phyloP scores from a whole-genome alignment of 2,888 invertebrate genomes.

The Agrilus biguttatus region DNA sequence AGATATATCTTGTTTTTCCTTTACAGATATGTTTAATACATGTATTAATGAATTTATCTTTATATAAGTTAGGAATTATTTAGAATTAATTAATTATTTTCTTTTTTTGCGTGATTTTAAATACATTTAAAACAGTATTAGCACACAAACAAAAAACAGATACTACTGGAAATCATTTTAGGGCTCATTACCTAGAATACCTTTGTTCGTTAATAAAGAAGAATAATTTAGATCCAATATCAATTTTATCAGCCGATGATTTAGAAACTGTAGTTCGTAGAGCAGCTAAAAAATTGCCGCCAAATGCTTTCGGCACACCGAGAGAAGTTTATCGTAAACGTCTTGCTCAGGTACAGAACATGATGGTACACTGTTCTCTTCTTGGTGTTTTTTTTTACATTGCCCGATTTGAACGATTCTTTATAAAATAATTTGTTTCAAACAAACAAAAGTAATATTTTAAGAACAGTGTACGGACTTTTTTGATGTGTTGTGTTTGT shows the following conservation, averaged over 20 bases:
- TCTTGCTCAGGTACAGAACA: slow-evolving; percentile 43
- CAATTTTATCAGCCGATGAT: slow-evolving; percentile 63
- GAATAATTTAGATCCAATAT: slow-evolving; percentile 60
- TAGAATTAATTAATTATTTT: not conserved
- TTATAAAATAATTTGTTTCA: not conserved
- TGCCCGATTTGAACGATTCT: not conserved
- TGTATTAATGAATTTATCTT: too few species aligned
- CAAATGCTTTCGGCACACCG: slow-evolving; percentile 60
- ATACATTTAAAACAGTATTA: not conserved
- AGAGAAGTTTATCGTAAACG: slow-evolving; percentile 48
- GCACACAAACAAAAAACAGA: too few species aligned
- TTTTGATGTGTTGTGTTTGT: slow-evolving; percentile 13
- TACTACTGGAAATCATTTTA: slow-evolving; percentile 30
- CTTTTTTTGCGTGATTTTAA: not conserved
- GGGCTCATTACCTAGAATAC: slow-evolving; percentile 84
- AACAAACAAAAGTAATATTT: not conserved
- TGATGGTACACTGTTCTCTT: slow-evolving; percentile 1
- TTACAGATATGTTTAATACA: too few species aligned
- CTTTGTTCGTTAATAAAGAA: slow-evolving; percentile 62
- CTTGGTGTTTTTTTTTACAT: too few species aligned
- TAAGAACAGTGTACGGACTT: slow-evolving; percentile 5
- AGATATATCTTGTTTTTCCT: too few species aligned
- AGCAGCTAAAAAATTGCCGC: slow-evolving; percentile 57
- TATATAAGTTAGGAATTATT: too few species aligned
- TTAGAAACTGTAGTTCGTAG: slow-evolving; percentile 67